These are phyloP conservation scores for Hippasteria phrygiana DNA, from an alignment of 53 echinoderm and acorn worm genomes.

Conservation along the genomic window DNA sequence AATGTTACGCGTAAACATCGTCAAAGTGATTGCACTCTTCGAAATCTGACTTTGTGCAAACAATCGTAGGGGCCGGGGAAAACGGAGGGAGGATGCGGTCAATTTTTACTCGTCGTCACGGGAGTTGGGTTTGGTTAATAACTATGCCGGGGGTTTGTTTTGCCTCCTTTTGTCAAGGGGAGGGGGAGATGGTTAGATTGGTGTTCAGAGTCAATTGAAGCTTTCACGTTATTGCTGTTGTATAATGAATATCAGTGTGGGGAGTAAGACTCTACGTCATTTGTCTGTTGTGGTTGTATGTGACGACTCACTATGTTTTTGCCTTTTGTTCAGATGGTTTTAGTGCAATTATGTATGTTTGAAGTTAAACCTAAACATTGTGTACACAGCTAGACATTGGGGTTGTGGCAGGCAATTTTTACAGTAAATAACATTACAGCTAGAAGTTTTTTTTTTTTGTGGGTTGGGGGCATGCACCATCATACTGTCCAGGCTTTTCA, in stretches of 20 bases:
- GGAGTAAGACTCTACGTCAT: too few relatives aligned
- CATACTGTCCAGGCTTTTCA: too few relatives aligned
- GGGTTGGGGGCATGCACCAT: too few relatives aligned
- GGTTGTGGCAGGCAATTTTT: too few relatives aligned
- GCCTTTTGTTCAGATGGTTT: too few relatives aligned
- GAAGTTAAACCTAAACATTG: too few relatives aligned
- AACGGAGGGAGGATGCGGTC: background rate
- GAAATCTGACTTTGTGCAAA: slow-evolving; percentile 60
- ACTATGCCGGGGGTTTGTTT: slow-evolving; percentile 41
- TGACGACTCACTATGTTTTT: too few relatives aligned
- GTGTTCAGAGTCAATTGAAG: slow-evolving; percentile 55
- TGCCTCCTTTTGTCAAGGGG: background rate
- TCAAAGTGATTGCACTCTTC: slow-evolving; percentile 60
- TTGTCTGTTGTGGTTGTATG: too few relatives aligned
- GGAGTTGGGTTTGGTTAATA: slow-evolving; percentile 24
- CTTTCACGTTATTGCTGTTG: slow-evolving; percentile 38
- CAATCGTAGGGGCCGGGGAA: background rate
- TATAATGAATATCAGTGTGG: slow-evolving; percentile 31
- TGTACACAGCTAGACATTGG: too few relatives aligned
- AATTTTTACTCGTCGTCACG: slow-evolving; percentile 32
- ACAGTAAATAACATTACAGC: too few relatives aligned
- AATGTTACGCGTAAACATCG: slow-evolving; percentile 63
- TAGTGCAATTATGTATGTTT: too few relatives aligned
- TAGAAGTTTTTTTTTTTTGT: too few relatives aligned
- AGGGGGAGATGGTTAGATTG: slow-evolving; percentile 11